Conservation (phyloP, 37 sponge, comb jelly and placozoan genomes). For the Beroe forskalii region DNA sequence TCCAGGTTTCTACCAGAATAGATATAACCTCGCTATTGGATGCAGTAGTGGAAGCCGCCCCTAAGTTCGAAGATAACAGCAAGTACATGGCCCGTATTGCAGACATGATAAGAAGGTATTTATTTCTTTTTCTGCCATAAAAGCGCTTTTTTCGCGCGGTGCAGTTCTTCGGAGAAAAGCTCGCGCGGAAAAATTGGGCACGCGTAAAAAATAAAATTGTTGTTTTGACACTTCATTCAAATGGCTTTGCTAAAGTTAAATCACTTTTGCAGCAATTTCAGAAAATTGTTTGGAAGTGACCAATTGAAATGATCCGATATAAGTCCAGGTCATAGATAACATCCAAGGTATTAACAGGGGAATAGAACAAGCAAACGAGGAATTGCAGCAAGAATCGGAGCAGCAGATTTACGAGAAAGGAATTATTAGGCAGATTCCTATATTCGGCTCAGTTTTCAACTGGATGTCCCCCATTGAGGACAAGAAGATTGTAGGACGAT, state of each 20-base stretch:
- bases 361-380: constrained; percentile 45
- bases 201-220: no score
- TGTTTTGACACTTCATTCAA: no score
- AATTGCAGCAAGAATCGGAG: constrained; percentile 31
- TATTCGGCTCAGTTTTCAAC: constrained; percentile 79
- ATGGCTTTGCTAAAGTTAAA: no score
- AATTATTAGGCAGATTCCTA: constrained; percentile 74
- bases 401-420: constrained; percentile 69
- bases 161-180: no score
- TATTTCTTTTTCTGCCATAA: background rate
- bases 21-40: background rate
- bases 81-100: constrained; percentile 32
- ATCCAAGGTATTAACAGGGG: no score
- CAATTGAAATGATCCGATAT: no score
- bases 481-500: constrained; percentile 22
- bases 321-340: no score
- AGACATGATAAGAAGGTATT: constrained; percentile 26
- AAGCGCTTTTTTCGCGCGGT: no score
- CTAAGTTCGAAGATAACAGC: constrained; percentile 57
- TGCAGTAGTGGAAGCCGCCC: background rate
- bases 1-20: background rate
- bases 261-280: no score
- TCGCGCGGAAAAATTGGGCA: no score
- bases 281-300: no score
- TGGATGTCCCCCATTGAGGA: constrained; percentile 77